These are phyloP conservation scores for Henricia sp. DNA, from an alignment of 53 echinoderm and acorn worm genomes.

Conservation along the genomic window DNA sequence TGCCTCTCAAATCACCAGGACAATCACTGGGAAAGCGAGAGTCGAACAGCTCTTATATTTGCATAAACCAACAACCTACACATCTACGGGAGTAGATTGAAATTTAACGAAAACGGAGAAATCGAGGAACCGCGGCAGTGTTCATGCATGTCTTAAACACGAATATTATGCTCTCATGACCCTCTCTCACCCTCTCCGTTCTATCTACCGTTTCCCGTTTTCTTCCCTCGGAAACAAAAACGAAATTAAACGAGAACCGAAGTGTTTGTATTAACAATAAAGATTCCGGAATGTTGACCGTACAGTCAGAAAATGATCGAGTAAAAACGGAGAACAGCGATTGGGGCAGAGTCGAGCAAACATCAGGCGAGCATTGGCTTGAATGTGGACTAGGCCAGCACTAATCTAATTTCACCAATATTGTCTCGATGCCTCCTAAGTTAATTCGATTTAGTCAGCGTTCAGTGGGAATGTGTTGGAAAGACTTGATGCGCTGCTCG, in stretches of 20 bases:
- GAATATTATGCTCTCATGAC: no score
- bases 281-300: constrained; percentile 52
- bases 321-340: constrained; percentile 57
- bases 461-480: constrained; percentile 64
- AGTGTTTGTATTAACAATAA: constrained; percentile 64
- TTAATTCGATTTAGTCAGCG: constrained; percentile 64
- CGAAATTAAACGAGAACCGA: constrained; percentile 63
- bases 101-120: no score
- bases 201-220: no score
- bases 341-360: constrained; percentile 53
- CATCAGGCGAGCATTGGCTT: constrained; percentile 46
- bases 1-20: no score
- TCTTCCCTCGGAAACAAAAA: constrained; percentile 51
- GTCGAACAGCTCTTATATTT: no score
- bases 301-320: constrained; percentile 63
- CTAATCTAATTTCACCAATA: constrained; percentile 67
- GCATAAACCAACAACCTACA: no score
- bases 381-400: constrained; percentile 61
- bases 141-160: no score
- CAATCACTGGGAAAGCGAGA: no score
- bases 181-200: no score
- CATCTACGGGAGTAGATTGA: no score
- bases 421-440: constrained; percentile 68
- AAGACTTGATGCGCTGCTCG: constrained; percentile 62
- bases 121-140: no score